Base-by-base conservation (phyloP, 2,113 vertebrate species). In the Fukomys damarensis region DNA sequence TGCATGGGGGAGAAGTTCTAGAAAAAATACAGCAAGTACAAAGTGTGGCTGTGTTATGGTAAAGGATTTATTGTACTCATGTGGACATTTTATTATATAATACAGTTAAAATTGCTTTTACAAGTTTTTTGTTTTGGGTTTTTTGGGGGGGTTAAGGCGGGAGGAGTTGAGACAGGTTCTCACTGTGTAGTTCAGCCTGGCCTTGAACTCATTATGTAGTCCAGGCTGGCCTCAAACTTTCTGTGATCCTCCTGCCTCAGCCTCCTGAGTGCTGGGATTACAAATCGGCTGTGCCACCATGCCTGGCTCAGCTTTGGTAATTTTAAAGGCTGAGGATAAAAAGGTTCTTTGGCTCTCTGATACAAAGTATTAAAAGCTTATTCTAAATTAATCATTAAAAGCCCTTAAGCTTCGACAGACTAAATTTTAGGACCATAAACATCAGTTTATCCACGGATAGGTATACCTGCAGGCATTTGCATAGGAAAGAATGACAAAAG, bases 91-190 rank as follows among this genome's bases (percentile, higher is more conserved):
- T 56, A 70, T 38, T 82, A 32, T 54, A 12, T 26, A 12, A 61
- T 43, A 26, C 66, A 41, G 56, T 63, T 92, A 58, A 86, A 84
- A 85, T 59, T 88, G 81, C 19, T 97, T 87, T 86, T 83, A 95
- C 20, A 58, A 30, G 54, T 74, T 43, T 43, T 26, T 74, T 43
- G 17, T 17, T 26, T 43, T 74, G 26, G 13, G 56, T 7, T 74
- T 11, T 41, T 43, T 49, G 46, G 46, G 46, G 46, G 46, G 46
- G n/a, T n/a, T n/a, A n/a, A n/a, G n/a, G n/a, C n/a, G n/a, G n/a
- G n/a, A n/a, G 46, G 46, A 9, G 46, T 43, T 43, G 26, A 46
- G 72, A 76, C 13, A 49, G 43, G 43, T 13, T 72, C 70, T 72
- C 41, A 72, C 70, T 6, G 12, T 72, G 70, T 12, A 26, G 68